Percentiles rank a stretch among this genome's conserved stretches.
Evolutionary conservation across 2,113 vertebrate species (phyloP).

Genomic region (Puntigrus tetrazona): DNA sequence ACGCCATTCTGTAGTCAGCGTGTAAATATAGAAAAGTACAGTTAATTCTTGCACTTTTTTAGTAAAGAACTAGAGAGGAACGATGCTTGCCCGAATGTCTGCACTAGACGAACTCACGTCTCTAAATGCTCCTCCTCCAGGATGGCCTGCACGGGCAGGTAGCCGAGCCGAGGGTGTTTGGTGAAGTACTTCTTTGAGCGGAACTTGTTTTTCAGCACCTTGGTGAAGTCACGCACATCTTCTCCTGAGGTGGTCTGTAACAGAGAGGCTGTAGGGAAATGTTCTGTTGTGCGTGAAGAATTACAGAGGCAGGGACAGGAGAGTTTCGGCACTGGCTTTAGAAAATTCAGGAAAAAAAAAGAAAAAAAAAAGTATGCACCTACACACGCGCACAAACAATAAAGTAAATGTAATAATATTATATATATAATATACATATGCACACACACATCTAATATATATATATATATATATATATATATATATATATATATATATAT

Average conservation of each 20-base stretch:
- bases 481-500: too few species aligned
- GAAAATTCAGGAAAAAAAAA: background rate
- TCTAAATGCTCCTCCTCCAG: slow-evolving; percentile 81
- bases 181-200: slow-evolving; percentile 87
- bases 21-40: background rate
- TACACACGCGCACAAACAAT: too few species aligned
- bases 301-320: background rate
- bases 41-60: background rate
- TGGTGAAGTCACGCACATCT: slow-evolving; percentile 86
- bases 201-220: slow-evolving; percentile 87
- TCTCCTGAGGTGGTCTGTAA: slow-evolving; percentile 86
- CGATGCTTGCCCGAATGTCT: background rate
- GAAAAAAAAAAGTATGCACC: background rate
- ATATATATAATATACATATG: too few species aligned
- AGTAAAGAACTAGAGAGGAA: background rate
- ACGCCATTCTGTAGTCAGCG: background rate
- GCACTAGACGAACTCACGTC: slow-evolving; percentile 74
- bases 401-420: too few species aligned
- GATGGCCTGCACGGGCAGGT: slow-evolving; percentile 84
- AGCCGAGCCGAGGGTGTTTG: slow-evolving; percentile 85
- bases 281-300: background rate
- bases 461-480: too few species aligned
- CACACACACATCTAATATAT: too few species aligned
- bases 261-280: slow-evolving; percentile 29
- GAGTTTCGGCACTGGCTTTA: background rate